Percentiles rank a stretch among this genome's conserved stretches.
Conservation (phyloP, 2,113 vertebrate species). For the Ardeotis arabs region DNA sequence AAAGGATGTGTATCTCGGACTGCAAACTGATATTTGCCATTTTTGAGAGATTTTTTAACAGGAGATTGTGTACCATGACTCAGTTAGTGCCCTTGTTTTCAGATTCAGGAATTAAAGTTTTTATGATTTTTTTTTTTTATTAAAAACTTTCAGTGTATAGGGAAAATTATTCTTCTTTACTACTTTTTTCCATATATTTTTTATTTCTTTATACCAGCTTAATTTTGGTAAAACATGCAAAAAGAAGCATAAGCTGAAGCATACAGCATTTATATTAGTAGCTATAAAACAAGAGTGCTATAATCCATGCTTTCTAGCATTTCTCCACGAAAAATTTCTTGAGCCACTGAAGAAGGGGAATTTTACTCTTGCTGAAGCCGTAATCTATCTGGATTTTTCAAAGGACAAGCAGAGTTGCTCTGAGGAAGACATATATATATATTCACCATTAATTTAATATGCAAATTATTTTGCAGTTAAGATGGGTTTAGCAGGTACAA, state of each 20-base stretch:
- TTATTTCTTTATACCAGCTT: background rate
- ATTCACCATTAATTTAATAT: background rate
- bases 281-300: background rate
- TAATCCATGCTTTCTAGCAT: background rate
- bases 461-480: background rate
- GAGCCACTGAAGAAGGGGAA: background rate
- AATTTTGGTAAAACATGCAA: background rate
- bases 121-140: background rate
- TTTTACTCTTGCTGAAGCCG: background rate
- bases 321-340: background rate
- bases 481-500: background rate
- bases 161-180: background rate
- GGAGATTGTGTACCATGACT: background rate
- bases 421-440: background rate
- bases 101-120: background rate
- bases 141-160: background rate
- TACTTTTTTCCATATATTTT: background rate
- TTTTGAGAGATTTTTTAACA: background rate
- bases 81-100: background rate
- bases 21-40: background rate
- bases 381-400: background rate
- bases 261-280: background rate
- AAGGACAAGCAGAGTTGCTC: background rate
- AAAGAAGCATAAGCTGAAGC: background rate
- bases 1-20: background rate